phyloP scores from a whole-genome alignment of 2,797 vertebrate genomes.

The Pterois miles region DNA sequence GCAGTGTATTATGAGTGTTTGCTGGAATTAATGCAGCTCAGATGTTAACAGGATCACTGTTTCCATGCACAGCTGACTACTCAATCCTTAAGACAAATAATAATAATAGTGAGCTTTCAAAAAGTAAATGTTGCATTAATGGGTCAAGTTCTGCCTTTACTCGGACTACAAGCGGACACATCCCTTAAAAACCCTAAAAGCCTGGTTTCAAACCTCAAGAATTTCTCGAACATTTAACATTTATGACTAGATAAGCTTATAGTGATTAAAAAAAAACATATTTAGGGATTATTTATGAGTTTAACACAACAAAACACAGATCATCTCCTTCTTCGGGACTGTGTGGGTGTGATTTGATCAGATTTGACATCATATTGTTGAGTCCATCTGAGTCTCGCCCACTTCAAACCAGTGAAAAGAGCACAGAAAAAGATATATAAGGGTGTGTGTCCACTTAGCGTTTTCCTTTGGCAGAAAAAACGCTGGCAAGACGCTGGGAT shows the following conservation, averaged over 20 bases:
- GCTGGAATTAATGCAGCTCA: background rate
- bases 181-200: background rate
- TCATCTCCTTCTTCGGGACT: background rate
- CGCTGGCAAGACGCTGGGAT: background rate
- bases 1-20: background rate
- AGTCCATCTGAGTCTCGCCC: background rate
- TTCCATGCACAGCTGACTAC: background rate
- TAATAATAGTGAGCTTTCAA: background rate
- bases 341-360: background rate
- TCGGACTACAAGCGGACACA: background rate
- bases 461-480: background rate
- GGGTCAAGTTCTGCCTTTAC: background rate
- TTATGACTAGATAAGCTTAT: background rate
- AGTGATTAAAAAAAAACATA: background rate
- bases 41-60: background rate
- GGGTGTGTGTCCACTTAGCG: background rate
- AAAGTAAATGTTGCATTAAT: background rate
- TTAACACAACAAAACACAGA: background rate
- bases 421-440: background rate
- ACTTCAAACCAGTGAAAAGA: background rate
- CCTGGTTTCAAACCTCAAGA: background rate
- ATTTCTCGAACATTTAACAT: background rate
- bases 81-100: background rate
- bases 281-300: background rate
- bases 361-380: slow-evolving; percentile 1